Base-by-base conservation (phyloP, 2,113 vertebrate genomes). In the Festucalex cinctus region DNA sequence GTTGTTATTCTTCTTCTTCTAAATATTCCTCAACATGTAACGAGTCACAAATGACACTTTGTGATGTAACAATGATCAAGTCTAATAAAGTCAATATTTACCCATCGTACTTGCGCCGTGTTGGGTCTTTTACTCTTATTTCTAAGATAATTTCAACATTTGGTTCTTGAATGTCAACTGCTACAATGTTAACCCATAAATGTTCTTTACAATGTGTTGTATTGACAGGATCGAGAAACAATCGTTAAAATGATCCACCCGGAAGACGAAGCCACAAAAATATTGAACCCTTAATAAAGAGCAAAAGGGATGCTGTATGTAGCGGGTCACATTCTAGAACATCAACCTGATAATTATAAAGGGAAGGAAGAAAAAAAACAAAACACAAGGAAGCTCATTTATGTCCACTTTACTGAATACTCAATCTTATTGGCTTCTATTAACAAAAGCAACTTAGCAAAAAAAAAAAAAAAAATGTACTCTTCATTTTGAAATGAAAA, bases 21-120 rank as follows among this genome's bases (percentile, higher is more conserved):
- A 77, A 71, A 75, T 63, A 86, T 71, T 82, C 66, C 81, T 75
- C 71, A 88, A 90, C 75, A 87, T 90, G 79, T 90, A 90, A 84
- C 74, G 66, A 85, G 73, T 82, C 88, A 91, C 88, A 90, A 90
- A 86, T 83, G 85, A 78, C 63, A 76, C 54, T 86, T 88, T 88
- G 89, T 91, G 85, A 90, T 89, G 86, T 91, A 90, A 89, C 86
- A 90, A 88, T 89, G 77, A 90, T 83, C 67, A 84, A 86, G 78
- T 91, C 88, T 91, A 91, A 89, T 91, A 91, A 92, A 92, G 87
- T 76, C 75, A 85, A 88, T 92, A 91, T 91, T 89, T 91, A 91
- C 84, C 83, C 86, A 91, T 88, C 85, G 79, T 83, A 79, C 74
- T 83, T 77, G 8, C 74, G 79, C 39, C 32, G 63, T 79, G 69